These are phyloP conservation scores for Catajapyx aquilonaris DNA, from an alignment of 1,140 invertebrate species.

Conservation along the genomic window DNA sequence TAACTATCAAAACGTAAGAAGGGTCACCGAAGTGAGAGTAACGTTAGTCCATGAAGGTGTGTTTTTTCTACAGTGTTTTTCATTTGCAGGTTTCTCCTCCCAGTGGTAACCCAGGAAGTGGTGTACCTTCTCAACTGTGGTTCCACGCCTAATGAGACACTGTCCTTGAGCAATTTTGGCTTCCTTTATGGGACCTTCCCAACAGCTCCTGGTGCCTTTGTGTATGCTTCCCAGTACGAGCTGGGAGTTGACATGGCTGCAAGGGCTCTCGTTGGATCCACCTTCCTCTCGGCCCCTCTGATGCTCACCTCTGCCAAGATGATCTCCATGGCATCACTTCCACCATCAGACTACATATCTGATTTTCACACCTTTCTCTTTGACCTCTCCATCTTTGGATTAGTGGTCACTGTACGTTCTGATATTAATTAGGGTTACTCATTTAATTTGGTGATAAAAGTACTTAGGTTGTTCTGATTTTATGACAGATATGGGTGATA, in stretches of 20 bases:
- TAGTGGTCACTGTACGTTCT: constrained; percentile 37
- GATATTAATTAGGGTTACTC: constrained; percentile 3
- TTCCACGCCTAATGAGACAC: constrained; percentile 41
- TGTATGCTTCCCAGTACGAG: constrained; percentile 75
- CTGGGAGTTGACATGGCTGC: constrained; percentile 74
- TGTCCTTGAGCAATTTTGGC: constrained; percentile 70
- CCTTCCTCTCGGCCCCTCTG: constrained; percentile 76
- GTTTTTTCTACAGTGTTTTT: constrained; percentile 4
- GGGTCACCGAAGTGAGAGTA: background rate
- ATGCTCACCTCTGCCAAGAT: constrained; percentile 91
- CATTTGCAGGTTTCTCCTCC: constrained; percentile 49
- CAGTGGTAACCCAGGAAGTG: constrained; percentile 66
- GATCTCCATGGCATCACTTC: constrained; percentile 46
- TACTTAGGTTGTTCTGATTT: too few species aligned
- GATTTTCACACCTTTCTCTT: constrained; percentile 59
- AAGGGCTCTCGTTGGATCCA: constrained; percentile 78
- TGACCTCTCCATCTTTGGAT: constrained; percentile 56
- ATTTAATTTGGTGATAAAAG: constrained; percentile 1
- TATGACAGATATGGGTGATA: constrained; percentile 44
- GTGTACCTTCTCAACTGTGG: constrained; percentile 51
- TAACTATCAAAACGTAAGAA: constrained; percentile 69
- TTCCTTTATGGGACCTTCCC: constrained; percentile 94
- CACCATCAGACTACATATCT: constrained; percentile 42
- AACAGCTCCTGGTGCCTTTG: constrained; percentile 81
- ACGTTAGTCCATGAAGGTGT: background rate